These are phyloP conservation scores for Halictus rubicundus DNA, from an alignment of 1,140 invertebrate species.

Conservation along the genomic window DNA sequence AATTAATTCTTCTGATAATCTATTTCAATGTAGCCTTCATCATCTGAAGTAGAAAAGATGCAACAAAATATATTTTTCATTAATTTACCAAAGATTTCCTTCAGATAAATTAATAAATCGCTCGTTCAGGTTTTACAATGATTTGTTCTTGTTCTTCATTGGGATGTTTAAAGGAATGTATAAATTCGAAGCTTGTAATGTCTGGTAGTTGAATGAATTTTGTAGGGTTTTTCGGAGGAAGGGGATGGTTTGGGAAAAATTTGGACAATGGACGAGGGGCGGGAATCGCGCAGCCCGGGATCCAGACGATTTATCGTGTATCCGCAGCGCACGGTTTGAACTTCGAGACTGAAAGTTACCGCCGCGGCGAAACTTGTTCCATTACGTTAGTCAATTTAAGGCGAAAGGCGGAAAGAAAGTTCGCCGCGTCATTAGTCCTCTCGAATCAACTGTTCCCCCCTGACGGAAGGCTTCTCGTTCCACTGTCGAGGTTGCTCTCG, in stretches of 20 bases:
- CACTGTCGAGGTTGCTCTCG: not conserved
- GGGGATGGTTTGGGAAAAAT: not conserved
- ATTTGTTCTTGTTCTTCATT: no score
- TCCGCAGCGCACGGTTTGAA: not conserved
- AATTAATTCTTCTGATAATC: no score
- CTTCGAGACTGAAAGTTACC: not conserved
- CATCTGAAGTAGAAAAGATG: no score
- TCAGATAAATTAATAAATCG: no score
- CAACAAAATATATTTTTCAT: no score
- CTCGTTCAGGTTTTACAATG: no score
- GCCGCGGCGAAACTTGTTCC: not conserved
- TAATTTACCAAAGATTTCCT: no score
- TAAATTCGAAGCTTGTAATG: no score
- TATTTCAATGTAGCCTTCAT: no score
- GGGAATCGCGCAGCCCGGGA: not conserved
- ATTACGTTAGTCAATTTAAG: conserved; percentile 6
- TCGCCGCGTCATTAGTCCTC: conserved; percentile 1
- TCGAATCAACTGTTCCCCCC: not conserved
- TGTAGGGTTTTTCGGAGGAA: no score
- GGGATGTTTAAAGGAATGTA: no score
- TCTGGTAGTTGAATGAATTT: no score
- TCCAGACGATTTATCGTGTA: conserved; percentile 4
- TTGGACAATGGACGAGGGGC: not conserved
- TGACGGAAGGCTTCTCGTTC: not conserved
- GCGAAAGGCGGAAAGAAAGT: not conserved